phyloP scores from a whole-genome alignment of 2,888 invertebrate species.

The Macaria liturata region DNA sequence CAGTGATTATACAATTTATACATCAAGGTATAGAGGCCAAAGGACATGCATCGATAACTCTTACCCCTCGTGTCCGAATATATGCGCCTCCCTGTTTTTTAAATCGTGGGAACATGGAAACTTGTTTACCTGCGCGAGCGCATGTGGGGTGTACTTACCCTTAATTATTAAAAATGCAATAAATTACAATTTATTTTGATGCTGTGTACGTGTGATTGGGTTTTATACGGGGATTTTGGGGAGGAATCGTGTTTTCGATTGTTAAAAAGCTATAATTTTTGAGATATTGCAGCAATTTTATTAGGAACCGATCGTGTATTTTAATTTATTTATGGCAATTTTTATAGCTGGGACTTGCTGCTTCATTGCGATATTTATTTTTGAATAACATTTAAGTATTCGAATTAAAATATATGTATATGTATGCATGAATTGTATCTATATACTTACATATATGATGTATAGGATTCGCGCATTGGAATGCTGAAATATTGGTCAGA shows the following conservation, averaged over 20 bases:
- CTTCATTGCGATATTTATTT: no score
- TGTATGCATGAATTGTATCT: no score
- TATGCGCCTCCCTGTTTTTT: slow-evolving; percentile 62
- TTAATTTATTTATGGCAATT: neutral
- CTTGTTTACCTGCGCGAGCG: slow-evolving; percentile 58
- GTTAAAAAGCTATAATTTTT: slow-evolving; percentile 23
- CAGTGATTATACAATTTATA: no score
- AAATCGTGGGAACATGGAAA: slow-evolving; percentile 77
- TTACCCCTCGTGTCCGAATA: slow-evolving; percentile 61
- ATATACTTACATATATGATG: no score
- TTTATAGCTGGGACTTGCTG: no score
- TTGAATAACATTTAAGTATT: no score
- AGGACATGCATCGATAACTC: slow-evolving; percentile 58
- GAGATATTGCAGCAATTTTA: slow-evolving; percentile 19
- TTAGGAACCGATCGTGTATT: neutral
- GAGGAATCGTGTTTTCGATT: slow-evolving; percentile 16
- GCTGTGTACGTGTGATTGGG: slow-evolving; percentile 63
- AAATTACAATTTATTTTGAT: slow-evolving; percentile 77
- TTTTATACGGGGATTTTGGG: slow-evolving; percentile 50
- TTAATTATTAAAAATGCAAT: slow-evolving; percentile 71
- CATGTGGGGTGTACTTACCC: slow-evolving; percentile 51
- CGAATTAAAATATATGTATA: no score
- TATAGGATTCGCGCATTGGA: no score
- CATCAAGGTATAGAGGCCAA: slow-evolving; percentile 29
- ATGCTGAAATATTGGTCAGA: no score